Percentiles rank a stretch among this genome's conserved stretches.
These are phyloP conservation scores for Leucophenga varia DNA, from an alignment of 1,140 invertebrate species.

Conservation along the genomic window DNA sequence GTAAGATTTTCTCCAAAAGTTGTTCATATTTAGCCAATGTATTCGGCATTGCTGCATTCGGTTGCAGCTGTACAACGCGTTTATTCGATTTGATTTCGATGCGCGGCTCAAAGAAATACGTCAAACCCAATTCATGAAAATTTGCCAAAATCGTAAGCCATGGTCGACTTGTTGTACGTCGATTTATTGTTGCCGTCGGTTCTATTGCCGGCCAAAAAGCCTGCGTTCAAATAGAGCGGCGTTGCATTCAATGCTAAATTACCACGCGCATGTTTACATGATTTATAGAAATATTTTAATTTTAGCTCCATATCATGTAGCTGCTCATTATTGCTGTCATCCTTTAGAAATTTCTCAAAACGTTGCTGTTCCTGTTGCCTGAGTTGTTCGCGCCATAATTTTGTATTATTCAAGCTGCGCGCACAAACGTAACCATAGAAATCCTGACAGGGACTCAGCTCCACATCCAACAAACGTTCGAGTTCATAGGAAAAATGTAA, in stretches of 20 bases:
- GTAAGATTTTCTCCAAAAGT: constrained; percentile 34
- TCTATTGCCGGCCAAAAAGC: constrained; percentile 47
- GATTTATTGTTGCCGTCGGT: constrained; percentile 2
- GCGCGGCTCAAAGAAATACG: constrained; percentile 36
- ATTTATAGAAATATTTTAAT: constrained; percentile 41
- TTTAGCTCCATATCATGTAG: constrained; percentile 40
- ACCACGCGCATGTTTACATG: constrained; percentile 31
- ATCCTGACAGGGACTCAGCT: constrained; percentile 33
- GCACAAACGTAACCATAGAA: constrained; percentile 46
- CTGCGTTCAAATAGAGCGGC: constrained; percentile 29
- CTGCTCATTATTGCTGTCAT: constrained; percentile 18
- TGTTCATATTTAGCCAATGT: constrained; percentile 45
- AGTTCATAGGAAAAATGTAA: constrained; percentile 39
- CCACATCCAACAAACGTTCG: constrained; percentile 32
- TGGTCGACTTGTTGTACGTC: constrained; percentile 5
- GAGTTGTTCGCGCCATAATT: constrained; percentile 14
- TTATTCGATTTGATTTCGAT: constrained; percentile 44
- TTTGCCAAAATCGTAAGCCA: constrained; percentile 34
- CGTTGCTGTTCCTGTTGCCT: constrained; percentile 29
- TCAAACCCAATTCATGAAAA: constrained; percentile 40
- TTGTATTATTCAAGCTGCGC: constrained; percentile 24
- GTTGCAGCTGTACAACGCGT: constrained; percentile 30
- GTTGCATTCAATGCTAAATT: constrained; percentile 28
- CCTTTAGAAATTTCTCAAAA: constrained; percentile 32
- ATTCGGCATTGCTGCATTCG: constrained; percentile 30